A percentile compares a stretch with the other conserved stretches of the same genome.
Evolutionary conservation across 2,888 invertebrate genomes (phyloP).

Genomic region (Aradus depressus): DNA sequence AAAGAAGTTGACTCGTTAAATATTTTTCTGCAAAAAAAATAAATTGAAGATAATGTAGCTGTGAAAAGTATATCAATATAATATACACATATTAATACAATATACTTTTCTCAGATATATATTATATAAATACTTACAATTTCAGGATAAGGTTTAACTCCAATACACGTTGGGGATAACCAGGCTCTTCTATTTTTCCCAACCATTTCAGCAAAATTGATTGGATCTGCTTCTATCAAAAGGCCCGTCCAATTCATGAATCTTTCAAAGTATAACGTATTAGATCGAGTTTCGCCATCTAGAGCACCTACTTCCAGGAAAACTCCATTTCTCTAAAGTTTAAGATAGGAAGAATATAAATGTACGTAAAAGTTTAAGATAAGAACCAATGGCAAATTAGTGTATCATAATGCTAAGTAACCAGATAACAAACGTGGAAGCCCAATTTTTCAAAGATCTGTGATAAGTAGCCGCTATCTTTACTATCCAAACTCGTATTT

Average conservation of each 20-base stretch:
- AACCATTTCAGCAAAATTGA: constrained; percentile 39
- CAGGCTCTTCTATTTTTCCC: constrained; percentile 40
- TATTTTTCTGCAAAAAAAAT: too few species aligned
- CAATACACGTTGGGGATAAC: constrained; percentile 41
- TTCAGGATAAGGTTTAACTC: constrained; percentile 36
- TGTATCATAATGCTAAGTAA: too few species aligned
- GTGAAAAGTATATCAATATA: too few species aligned
- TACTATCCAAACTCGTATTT: too few species aligned
- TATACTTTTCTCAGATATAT: too few species aligned
- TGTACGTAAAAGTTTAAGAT: neutral
- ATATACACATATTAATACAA: too few species aligned
- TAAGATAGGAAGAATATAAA: constrained; percentile 2
- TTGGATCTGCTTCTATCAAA: constrained; percentile 43
- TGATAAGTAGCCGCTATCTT: too few species aligned
- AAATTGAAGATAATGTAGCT: too few species aligned
- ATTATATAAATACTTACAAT: constrained; percentile 35
- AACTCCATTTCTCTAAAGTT: constrained; percentile 39
- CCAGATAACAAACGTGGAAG: too few species aligned
- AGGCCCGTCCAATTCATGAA: constrained; percentile 41
- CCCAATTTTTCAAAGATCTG: too few species aligned
- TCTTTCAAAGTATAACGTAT: constrained; percentile 42
- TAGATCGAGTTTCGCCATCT: constrained; percentile 45
- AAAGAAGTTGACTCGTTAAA: too few species aligned
- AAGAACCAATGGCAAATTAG: too few species aligned
- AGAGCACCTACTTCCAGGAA: constrained; percentile 46